These are phyloP conservation scores for Molanna angustata DNA, from an alignment of 2,888 invertebrate species.

Conservation along the genomic window DNA sequence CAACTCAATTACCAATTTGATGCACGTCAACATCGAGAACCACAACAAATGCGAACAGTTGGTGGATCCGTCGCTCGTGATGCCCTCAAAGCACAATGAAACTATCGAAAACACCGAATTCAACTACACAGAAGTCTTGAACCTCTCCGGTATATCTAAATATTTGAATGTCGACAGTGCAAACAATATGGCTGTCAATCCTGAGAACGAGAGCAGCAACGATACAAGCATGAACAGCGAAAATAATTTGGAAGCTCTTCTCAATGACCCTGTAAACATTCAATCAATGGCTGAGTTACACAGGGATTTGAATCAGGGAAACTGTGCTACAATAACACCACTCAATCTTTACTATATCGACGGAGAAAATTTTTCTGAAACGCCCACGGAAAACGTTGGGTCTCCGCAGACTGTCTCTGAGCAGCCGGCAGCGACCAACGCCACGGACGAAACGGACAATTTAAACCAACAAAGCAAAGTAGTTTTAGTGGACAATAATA, in stretches of 20 bases:
- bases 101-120: conserved; percentile 4
- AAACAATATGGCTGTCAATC: not conserved
- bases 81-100: conserved; percentile 19
- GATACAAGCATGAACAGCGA: not conserved
- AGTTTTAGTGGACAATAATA: conserved; percentile 6
- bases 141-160: conserved; percentile 2
- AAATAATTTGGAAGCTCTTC: not conserved
- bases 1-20: conserved; percentile 13
- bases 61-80: conserved; percentile 20
- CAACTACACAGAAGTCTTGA: conserved; percentile 14
- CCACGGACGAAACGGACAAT: not conserved
- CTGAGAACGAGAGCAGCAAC: not conserved
- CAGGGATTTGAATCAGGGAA: conserved; percentile 3
- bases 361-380: conserved; percentile 1
- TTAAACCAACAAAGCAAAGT: not conserved
- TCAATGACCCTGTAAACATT: not conserved
- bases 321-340: conserved; percentile 12
- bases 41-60: conserved; percentile 13
- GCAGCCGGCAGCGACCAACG: not conserved
- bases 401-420: not conserved
- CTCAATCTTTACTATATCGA: conserved; percentile 14
- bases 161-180: not conserved
- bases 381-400: conserved; percentile 1
- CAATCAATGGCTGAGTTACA: not conserved
- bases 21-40: conserved; percentile 9